phyloP scores from a whole-genome alignment of 2,113 vertebrate species.

The Corynorhinus townsendii region DNA sequence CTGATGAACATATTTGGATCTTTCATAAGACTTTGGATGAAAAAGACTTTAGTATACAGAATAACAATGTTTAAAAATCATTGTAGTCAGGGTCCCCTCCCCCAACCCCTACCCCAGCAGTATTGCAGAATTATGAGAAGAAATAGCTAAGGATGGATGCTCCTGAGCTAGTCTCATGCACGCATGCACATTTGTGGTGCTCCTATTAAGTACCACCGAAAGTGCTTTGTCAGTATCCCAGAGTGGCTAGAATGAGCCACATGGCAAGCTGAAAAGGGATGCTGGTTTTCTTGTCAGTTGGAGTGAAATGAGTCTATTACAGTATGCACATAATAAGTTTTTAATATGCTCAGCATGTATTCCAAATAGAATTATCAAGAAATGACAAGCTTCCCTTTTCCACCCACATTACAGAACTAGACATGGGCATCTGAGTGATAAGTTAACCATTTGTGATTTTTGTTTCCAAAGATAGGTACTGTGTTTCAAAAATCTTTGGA shows the following conservation, averaged over 20 bases:
- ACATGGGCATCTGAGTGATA: not conserved
- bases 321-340: not conserved
- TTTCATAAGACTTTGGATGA: not conserved
- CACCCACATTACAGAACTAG: not conserved
- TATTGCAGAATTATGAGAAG: not conserved
- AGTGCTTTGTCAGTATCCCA: not conserved
- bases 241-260: not conserved
- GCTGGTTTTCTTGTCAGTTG: not conserved
- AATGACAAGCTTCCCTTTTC: not conserved
- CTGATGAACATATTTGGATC: not conserved
- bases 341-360: not conserved
- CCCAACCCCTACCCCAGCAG: not conserved
- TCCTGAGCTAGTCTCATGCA: not conserved
- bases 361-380: constrained; percentile 43
- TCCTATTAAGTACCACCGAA: not conserved
- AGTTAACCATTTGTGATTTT: not conserved
- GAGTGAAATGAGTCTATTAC: not conserved
- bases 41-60: not conserved
- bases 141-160: not conserved
- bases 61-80: not conserved
- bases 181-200: not conserved
- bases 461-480: not conserved
- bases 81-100: too few species aligned
- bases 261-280: not conserved
- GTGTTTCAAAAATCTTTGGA: not conserved